Percentiles rank a stretch among this genome's conserved stretches.
Evolutionary conservation across 2,113 vertebrate genomes (phyloP).

Genomic region (Actinemys pallida): DNA sequence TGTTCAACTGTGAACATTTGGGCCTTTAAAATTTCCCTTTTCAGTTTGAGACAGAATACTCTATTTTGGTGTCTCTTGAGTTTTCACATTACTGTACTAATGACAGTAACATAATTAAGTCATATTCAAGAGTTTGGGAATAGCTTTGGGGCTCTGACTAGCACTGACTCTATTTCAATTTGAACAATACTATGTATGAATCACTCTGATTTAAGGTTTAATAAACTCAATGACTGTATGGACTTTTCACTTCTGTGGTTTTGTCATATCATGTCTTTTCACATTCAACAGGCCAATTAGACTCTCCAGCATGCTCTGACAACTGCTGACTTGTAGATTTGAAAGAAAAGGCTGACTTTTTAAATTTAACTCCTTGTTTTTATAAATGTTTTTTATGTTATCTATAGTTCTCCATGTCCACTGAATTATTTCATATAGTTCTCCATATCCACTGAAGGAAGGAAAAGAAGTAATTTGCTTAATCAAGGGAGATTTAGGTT

Average conservation of each 20-base stretch:
- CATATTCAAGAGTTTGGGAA: neutral
- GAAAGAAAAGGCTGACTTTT: neutral
- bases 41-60: neutral
- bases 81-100: neutral
- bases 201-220: neutral
- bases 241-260: neutral
- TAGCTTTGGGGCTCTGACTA: neutral
- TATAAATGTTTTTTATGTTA: neutral
- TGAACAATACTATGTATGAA: neutral
- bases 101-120: neutral
- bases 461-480: neutral
- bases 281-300: neutral
- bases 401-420: neutral
- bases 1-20: neutral
- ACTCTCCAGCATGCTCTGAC: neutral
- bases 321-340: neutral
- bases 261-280: neutral
- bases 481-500: neutral
- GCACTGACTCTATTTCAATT: neutral
- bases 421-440: neutral
- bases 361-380: neutral
- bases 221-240: neutral
- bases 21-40: neutral
- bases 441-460: neutral
- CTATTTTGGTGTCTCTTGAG: neutral